Base-by-base conservation (phyloP, 2,113 vertebrate species). In the Trogon melanurus region DNA sequence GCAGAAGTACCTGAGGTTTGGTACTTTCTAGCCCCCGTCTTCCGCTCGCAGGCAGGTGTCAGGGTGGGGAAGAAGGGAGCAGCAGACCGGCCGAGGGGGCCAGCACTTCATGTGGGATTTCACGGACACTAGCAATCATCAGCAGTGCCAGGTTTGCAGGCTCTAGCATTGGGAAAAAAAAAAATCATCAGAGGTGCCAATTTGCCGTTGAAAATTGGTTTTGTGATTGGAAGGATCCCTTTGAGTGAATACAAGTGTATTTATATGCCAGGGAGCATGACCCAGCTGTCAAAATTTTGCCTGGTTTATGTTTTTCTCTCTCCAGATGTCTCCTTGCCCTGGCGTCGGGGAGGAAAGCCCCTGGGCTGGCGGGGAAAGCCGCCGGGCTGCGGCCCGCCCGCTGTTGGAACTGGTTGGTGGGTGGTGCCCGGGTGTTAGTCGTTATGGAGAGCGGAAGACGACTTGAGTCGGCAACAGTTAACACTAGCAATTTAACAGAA, bases 331-430 rank as follows among this genome's bases (percentile, higher is more conserved):
- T 57, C 70, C 38, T 48, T 23, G 87, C 47, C 9, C 21, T 0
- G 7, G 74, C 44, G 20, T 26, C 10, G 13, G 25, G 26, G 51
- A 16, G 21, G 25, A 13, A 16, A 25, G 41, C 15, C 53, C 70
- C 17, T 2, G 3, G 58, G 30, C 11, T 23, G 48, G 20, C 1
- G 11, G 73, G 75, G 8, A 41, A 18, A 58, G 60, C 9, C n/a
- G 56, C 1, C 3, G 5, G 82, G 70, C 79, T 20, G 76, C 62
- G 12, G 4, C 32, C 74, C 1, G 23, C 92, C n/a, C 8, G 89
- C 96, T 98, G 97, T 98, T 98, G 98, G 97, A 98, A 98, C 97
- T 97, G 96, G 96, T 97, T 95, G 91, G 69, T 34, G 56, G 82
- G 93, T 96, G 94, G 95, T 76, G 91, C 81, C 91, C 26, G 81